Evolutionary conservation across 2,113 vertebrate species (phyloP).

Genomic region (Malurus melanocephalus): DNA sequence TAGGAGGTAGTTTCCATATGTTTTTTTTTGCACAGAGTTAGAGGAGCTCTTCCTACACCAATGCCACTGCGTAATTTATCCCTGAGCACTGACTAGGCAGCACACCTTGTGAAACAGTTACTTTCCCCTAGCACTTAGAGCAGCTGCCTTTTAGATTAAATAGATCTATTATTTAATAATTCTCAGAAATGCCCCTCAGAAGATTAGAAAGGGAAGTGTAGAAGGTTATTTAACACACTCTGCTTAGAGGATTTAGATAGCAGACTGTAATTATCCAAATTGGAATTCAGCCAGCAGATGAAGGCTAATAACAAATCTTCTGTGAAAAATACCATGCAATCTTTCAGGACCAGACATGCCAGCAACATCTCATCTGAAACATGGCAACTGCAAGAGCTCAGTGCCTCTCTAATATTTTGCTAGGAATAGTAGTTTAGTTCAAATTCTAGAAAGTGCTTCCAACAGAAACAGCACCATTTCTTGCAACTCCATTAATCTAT

Average conservation of each 20-base stretch:
- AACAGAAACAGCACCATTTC: not conserved
- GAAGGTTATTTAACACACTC: constrained; percentile 28
- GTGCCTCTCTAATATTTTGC: not conserved
- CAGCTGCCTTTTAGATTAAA: constrained; percentile 6
- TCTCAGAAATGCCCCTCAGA: constrained; percentile 6
- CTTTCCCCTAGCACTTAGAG: not conserved
- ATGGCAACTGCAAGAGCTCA: not conserved
- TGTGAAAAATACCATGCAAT: constrained; percentile 20
- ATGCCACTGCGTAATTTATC: not conserved
- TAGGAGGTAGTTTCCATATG: not conserved
- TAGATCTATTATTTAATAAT: constrained; percentile 27
- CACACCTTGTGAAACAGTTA: not conserved
- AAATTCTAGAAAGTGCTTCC: not conserved
- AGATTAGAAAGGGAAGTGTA: constrained; percentile 14
- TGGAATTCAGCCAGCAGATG: constrained; percentile 40
- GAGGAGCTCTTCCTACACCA: not conserved
- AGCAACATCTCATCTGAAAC: constrained; percentile 5
- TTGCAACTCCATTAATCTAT: not conserved
- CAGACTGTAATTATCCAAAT: constrained; percentile 25
- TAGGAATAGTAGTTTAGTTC: not conserved
- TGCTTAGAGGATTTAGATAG: constrained; percentile 19
- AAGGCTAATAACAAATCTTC: constrained; percentile 31
- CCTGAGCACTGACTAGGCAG: not conserved
- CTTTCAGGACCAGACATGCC: constrained; percentile 10
- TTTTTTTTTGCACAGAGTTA: not conserved